These are phyloP conservation scores for Ennomos erosarius DNA, from an alignment of 2,888 invertebrate species.

Conservation along the genomic window DNA sequence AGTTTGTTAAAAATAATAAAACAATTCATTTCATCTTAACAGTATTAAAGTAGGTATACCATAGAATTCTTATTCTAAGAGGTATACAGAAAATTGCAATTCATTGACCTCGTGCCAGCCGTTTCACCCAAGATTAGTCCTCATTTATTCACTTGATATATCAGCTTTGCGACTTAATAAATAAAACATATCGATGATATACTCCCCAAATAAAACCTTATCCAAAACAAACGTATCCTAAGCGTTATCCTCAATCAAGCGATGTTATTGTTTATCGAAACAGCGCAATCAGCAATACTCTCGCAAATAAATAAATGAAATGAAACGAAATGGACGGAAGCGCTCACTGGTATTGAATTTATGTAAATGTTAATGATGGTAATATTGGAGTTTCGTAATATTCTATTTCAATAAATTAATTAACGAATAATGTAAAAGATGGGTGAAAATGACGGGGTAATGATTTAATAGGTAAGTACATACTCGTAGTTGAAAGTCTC, in stretches of 20 bases:
- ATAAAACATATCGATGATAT: conserved; percentile 21
- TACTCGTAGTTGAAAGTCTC: too few relatives aligned
- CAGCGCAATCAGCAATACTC: conserved; percentile 40
- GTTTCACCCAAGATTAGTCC: neutral
- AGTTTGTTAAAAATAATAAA: too few relatives aligned
- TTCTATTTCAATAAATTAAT: conserved; percentile 1
- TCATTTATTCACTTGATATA: neutral
- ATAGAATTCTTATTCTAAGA: too few relatives aligned
- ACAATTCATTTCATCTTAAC: too few relatives aligned
- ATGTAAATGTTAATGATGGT: conserved; percentile 7
- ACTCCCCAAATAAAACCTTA: conserved; percentile 13
- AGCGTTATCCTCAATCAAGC: conserved; percentile 46
- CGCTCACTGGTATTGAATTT: conserved; percentile 17
- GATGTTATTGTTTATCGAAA: conserved; percentile 39
- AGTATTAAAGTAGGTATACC: too few relatives aligned
- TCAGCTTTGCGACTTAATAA: conserved; percentile 2
- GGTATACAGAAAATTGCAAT: too few relatives aligned
- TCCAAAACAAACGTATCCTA: conserved; percentile 31
- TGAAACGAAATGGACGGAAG: conserved; percentile 16
- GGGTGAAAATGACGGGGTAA: neutral
- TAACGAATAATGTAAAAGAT: neutral
- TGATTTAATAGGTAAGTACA: too few relatives aligned
- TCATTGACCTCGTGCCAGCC: too few relatives aligned
- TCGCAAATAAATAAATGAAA: conserved; percentile 27
- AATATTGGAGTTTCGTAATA: conserved; percentile 1